A percentile compares a stretch with the other conserved stretches of the same genome.
These are phyloP conservation scores for Caenorhabditis sp. DNA, from an alignment of 2,888 invertebrate species.

Conservation along the genomic window DNA sequence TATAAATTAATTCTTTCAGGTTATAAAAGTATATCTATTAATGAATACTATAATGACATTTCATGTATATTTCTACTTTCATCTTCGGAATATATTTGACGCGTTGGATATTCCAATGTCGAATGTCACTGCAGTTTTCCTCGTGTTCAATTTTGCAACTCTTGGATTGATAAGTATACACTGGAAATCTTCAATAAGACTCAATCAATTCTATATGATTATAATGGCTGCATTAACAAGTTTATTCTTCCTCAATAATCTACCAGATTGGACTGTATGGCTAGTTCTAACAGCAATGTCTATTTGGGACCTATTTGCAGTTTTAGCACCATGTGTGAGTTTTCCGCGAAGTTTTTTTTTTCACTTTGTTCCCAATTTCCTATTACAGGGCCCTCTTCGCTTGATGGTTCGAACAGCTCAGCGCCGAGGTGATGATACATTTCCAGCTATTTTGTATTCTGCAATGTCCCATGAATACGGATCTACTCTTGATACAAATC, in stretches of 20 bases:
- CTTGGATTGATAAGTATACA: slow-evolving; percentile 25
- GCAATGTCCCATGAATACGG: background rate
- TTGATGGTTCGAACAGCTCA: slow-evolving; percentile 19
- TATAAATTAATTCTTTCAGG: slow-evolving; percentile 4
- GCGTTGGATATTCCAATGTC: slow-evolving; percentile 17
- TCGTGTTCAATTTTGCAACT: slow-evolving; percentile 20
- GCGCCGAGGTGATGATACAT: slow-evolving; percentile 23
- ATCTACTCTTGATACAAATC: background rate
- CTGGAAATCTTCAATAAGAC: slow-evolving; percentile 15
- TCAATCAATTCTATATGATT: slow-evolving; percentile 24
- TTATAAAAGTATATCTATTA: slow-evolving; percentile 8
- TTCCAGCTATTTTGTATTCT: slow-evolving; percentile 23
- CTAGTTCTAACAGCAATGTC: slow-evolving; percentile 6
- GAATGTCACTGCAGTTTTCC: slow-evolving; percentile 8
- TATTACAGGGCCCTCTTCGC: slow-evolving; percentile 19
- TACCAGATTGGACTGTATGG: slow-evolving; percentile 39
- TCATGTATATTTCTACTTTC: background rate
- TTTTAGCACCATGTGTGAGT: slow-evolving; percentile 20
- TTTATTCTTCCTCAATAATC: slow-evolving; percentile 15
- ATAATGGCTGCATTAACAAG: slow-evolving; percentile 26
- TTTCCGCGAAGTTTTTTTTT: background rate
- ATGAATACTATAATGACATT: slow-evolving; percentile 6
- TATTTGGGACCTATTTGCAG: slow-evolving; percentile 31
- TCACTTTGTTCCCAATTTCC: too few species aligned
- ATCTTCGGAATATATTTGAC: slow-evolving; percentile 1